A percentile compares a stretch with the other conserved stretches of the same genome.
phyloP scores from a whole-genome alignment of 2,113 vertebrate species.

The Equus quagga region DNA sequence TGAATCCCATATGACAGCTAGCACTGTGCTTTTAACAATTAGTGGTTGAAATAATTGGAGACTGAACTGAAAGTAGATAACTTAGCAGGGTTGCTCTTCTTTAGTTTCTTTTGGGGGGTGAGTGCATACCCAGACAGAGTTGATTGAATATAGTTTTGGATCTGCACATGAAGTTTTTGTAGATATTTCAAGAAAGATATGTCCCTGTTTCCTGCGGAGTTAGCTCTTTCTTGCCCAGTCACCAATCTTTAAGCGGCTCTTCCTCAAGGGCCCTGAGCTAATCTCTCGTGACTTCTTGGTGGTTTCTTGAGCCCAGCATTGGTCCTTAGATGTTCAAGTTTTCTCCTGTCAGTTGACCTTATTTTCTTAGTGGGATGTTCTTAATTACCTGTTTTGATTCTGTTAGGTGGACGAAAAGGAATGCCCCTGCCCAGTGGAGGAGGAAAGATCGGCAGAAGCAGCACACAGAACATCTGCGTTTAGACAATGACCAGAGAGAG shows the following conservation, averaged over 20 bases:
- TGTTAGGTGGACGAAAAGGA: slow-evolving; percentile 96
- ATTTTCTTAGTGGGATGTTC: not conserved
- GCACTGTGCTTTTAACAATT: not conserved
- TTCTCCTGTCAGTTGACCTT: slow-evolving; percentile 23
- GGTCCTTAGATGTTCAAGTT: not conserved
- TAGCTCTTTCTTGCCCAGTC: not conserved
- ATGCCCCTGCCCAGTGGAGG: slow-evolving; percentile 98
- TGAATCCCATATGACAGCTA: not conserved
- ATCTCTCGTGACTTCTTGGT: not conserved
- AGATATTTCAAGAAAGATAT: not conserved
- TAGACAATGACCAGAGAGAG: slow-evolving; percentile 99
- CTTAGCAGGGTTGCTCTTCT: not conserved
- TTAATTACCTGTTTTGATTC: slow-evolving; percentile 60
- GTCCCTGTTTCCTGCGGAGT: not conserved
- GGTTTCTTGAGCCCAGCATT: not conserved
- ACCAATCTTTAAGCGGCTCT: not conserved
- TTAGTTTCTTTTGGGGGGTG: slow-evolving; percentile 26
- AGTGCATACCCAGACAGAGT: not conserved
- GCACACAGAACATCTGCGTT: slow-evolving; percentile 96
- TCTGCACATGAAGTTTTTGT: slow-evolving; percentile 31
- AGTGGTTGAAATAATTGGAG: slow-evolving; percentile 21
- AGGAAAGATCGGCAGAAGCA: slow-evolving; percentile 97
- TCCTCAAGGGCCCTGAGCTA: not conserved
- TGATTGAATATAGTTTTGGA: not conserved
- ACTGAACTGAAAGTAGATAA: not conserved